Evolutionary conservation across 2,888 invertebrate species (phyloP).

Genomic region (Monoplex corrugatus): DNA sequence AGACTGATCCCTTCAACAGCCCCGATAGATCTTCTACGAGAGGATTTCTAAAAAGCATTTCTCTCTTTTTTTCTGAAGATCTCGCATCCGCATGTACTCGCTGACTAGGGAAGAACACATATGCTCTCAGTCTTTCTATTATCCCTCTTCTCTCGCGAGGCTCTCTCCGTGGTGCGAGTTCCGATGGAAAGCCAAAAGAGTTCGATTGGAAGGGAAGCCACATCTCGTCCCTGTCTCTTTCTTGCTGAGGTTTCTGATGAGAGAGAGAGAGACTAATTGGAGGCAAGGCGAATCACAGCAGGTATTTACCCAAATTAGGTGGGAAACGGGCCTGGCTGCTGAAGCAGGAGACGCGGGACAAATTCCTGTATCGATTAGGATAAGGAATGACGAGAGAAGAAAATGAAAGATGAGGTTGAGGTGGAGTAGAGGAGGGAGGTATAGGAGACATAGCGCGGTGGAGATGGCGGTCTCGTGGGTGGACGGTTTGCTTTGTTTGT

Average conservation of each 20-base stretch:
- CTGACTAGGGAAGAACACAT: too few species aligned
- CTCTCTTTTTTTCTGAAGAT: too few species aligned
- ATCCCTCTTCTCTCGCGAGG: neutral
- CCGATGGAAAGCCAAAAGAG: neutral
- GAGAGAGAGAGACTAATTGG: constrained; percentile 7
- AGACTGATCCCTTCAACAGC: too few species aligned
- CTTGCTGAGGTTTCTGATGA: neutral
- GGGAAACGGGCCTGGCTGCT: neutral
- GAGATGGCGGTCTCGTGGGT: neutral
- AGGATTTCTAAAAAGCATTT: too few species aligned
- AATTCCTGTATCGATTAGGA: neutral
- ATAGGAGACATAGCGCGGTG: neutral
- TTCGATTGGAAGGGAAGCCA: neutral
- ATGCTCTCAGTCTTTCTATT: neutral
- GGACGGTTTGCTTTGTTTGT: neutral
- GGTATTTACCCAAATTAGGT: constrained; percentile 44
- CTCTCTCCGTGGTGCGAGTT: too few species aligned
- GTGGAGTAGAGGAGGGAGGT: neutral
- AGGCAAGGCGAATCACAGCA: constrained; percentile 20
- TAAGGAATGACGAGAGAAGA: neutral
- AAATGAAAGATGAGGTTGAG: neutral
- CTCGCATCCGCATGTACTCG: too few species aligned
- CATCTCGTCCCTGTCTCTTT: too few species aligned
- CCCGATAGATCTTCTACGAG: too few species aligned
- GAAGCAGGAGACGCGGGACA: neutral